These are phyloP conservation scores for Melozone crissalis DNA, from an alignment of 2,113 vertebrate species.

Conservation along the genomic window DNA sequence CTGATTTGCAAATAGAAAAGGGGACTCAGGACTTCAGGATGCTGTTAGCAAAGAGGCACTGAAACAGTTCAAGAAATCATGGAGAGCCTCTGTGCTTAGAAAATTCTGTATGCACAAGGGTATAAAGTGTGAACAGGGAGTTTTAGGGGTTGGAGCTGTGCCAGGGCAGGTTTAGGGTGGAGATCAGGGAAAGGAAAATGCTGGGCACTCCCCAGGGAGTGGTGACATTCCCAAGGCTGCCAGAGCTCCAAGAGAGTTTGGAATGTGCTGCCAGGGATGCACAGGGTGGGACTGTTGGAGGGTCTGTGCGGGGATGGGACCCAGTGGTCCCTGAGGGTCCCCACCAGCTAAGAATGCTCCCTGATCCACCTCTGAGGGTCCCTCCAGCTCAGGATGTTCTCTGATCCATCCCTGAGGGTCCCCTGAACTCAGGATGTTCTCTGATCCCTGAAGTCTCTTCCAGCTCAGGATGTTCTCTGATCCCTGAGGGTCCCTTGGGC, in stretches of 20 bases:
- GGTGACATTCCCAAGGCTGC: rapidly evolving
- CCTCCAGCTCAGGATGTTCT: too few species aligned
- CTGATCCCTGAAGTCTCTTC: too few species aligned
- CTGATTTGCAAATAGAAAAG: constrained; percentile 33
- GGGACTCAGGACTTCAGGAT: not conserved
- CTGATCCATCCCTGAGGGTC: too few species aligned
- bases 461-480: too few species aligned
- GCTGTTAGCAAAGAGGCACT: not conserved
- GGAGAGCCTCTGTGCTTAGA: not conserved
- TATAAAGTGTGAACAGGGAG: not conserved
- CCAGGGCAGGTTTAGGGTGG: not conserved
- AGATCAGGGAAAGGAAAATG: not conserved
- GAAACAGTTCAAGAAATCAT: not conserved
- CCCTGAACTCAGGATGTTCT: too few species aligned
- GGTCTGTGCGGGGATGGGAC: not conserved
- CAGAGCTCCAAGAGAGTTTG: not conserved
- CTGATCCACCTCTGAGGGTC: too few species aligned
- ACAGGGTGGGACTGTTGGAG: not conserved
- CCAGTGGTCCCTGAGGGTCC: not conserved
- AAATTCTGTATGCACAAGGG: rapidly evolving
- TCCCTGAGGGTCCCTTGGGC: too few species aligned
- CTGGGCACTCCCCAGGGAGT: not conserved
- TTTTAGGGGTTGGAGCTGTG: not conserved
- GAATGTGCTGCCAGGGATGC: rapidly evolving
- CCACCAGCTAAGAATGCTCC: too few species aligned